Percentiles rank a stretch among this genome's conserved stretches.
Evolutionary conservation across 37 sponge, comb jelly and placozoan species (phyloP).

Genomic region (Sycon ciliatum): DNA sequence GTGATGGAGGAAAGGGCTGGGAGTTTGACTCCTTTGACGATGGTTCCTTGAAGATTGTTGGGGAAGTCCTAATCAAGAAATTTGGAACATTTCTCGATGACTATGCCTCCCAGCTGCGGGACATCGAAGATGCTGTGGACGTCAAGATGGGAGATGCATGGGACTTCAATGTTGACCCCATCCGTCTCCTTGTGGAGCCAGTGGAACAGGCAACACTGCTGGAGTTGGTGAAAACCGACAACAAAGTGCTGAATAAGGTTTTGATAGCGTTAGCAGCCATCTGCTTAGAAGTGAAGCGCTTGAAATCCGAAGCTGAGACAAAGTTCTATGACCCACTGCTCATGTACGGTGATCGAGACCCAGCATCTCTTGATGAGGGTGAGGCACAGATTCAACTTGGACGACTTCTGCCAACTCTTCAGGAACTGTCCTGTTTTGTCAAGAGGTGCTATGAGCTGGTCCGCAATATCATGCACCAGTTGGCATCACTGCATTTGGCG

Average conservation of each 20-base stretch:
- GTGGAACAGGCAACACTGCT: conserved; percentile 20
- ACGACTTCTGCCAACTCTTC: conserved; percentile 56
- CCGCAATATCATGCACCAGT: background rate
- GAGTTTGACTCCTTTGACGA: conserved; percentile 17
- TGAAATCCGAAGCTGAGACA: conserved; percentile 48
- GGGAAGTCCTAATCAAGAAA: conserved; percentile 49
- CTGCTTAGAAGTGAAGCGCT: conserved; percentile 76
- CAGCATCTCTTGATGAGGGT: conserved; percentile 53
- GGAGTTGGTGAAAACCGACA: conserved; percentile 77
- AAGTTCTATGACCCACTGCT: conserved; percentile 74
- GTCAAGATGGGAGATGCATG: conserved; percentile 66
- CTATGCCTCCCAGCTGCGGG: conserved; percentile 55
- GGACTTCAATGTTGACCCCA: conserved; percentile 82
- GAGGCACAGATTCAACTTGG: conserved; percentile 92
- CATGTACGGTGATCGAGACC: conserved; percentile 77
- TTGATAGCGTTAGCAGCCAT: conserved; percentile 81
- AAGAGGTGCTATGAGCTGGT: background rate
- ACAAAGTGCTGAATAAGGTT: conserved; percentile 87
- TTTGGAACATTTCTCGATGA: conserved; percentile 58
- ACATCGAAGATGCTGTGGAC: conserved; percentile 65
- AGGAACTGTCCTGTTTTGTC: conserved; percentile 73
- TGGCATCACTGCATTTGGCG: background rate
- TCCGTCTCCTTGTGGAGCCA: conserved; percentile 49
- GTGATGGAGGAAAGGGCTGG: background rate
- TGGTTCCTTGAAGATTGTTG: conserved; percentile 54